Conservation (phyloP, 35 echinoderm and acorn worm species). For the Anneissia japonica region DNA sequence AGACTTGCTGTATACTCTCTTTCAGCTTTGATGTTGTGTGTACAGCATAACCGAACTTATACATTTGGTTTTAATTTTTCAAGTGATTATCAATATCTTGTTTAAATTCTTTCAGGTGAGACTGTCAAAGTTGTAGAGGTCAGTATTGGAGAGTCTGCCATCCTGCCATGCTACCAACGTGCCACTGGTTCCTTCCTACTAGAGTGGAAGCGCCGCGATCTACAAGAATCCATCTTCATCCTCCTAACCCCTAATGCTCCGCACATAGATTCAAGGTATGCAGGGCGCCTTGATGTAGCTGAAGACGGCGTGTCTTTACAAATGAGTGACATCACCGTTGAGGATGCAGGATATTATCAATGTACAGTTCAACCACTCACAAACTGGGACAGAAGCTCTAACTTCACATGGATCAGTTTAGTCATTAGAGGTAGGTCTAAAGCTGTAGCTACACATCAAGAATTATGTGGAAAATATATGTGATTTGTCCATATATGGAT, state of each 20-base stretch:
- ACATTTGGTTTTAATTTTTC: too few species aligned
- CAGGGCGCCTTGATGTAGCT: background rate
- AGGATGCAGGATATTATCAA: background rate
- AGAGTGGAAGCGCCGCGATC: background rate
- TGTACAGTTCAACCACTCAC: background rate
- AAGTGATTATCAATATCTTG: background rate
- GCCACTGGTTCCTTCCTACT: background rate
- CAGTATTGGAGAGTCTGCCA: background rate
- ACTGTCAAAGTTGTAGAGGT: background rate
- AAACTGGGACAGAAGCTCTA: background rate
- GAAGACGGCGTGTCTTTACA: background rate
- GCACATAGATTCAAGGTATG: background rate
- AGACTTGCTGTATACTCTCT: too few species aligned
- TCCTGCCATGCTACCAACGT: background rate
- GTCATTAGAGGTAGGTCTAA: background rate
- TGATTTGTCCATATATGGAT: too few species aligned
- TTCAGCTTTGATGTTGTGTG: too few species aligned
- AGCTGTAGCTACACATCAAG: too few species aligned
- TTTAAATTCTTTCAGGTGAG: background rate
- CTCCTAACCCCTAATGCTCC: background rate
- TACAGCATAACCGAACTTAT: too few species aligned
- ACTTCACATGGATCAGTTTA: background rate
- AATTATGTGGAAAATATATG: too few species aligned
- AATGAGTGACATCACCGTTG: background rate
- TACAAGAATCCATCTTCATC: background rate